Conservation (phyloP, 2,888 invertebrate genomes). For the Eupithecia subumbrata region DNA sequence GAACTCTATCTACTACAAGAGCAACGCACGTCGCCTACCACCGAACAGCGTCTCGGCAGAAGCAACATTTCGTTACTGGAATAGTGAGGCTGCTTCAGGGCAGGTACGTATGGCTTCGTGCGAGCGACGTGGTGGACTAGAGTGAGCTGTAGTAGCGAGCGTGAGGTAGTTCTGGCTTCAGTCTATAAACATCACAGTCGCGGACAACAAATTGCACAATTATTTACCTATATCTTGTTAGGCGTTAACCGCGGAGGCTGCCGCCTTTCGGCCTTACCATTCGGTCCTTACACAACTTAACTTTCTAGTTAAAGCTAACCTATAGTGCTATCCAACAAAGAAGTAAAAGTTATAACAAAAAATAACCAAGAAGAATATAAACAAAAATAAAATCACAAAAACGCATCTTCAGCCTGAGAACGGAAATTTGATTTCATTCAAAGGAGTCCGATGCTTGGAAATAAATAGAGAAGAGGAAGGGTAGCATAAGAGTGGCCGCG, state of each 20-base stretch:
- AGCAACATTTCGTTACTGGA: neutral
- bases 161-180: conserved; percentile 85
- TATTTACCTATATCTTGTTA: conserved; percentile 61
- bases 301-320: conserved; percentile 79
- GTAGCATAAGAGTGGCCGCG: conserved; percentile 81
- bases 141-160: conserved; percentile 76
- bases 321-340: conserved; percentile 77
- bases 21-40: conserved; percentile 59
- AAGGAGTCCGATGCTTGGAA: conserved; percentile 66
- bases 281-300: conserved; percentile 70
- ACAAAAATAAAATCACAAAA: conserved; percentile 81
- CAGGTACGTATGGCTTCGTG: conserved; percentile 54
- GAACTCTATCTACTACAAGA: conserved; percentile 67
- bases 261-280: conserved; percentile 67
- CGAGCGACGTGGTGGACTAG: conserved; percentile 79
- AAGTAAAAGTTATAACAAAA: conserved; percentile 79
- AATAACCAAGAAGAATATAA: conserved; percentile 74
- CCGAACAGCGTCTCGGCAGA: neutral
- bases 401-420: conserved; percentile 65
- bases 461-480: conserved; percentile 81
- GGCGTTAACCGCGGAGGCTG: conserved; percentile 61
- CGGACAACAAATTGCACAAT: conserved; percentile 84
- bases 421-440: conserved; percentile 82
- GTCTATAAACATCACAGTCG: conserved; percentile 88
- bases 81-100: neutral